Conservation (phyloP, 2,113 vertebrate genomes). For the Eolophus roseicapilla region DNA sequence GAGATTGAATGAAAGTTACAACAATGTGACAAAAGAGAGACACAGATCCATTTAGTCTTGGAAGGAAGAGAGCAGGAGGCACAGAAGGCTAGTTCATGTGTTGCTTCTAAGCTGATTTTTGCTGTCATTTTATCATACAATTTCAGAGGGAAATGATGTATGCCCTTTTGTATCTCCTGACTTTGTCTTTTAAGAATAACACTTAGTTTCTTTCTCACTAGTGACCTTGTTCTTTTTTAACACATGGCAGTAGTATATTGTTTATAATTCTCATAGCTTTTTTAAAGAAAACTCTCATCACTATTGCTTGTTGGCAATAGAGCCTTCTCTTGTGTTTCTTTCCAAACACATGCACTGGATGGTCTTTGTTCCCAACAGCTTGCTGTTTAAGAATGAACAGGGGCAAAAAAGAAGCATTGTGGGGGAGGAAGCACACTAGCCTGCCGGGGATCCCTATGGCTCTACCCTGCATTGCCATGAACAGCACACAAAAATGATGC, state of each 20-base stretch:
- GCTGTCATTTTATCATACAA: constrained; percentile 55
- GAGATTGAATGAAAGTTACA: constrained; percentile 57
- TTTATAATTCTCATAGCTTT: constrained; percentile 31
- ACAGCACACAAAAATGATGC: neutral
- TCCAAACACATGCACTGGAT: neutral
- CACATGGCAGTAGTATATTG: constrained; percentile 2
- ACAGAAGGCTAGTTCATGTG: constrained; percentile 51
- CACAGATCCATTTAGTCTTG: constrained; percentile 62
- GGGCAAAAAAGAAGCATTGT: neutral
- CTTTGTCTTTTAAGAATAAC: constrained; percentile 69
- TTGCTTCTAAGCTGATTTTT: constrained; percentile 65
- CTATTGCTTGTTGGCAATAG: neutral
- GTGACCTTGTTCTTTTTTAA: constrained; percentile 39
- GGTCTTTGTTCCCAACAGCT: neutral
- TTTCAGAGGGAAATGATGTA: constrained; percentile 72
- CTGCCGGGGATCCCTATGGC: fast-evolving
- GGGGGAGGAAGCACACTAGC: neutral
- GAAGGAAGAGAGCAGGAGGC: constrained; percentile 56
- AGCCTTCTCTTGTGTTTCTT: neutral
- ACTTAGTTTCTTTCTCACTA: constrained; percentile 57
- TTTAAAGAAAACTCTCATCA: neutral
- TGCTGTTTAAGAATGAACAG: neutral
- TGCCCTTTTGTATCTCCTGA: constrained; percentile 70
- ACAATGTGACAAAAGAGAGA: constrained; percentile 70
- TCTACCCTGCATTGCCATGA: fast-evolving